Base-by-base conservation (phyloP, 2,888 invertebrate species). In the Tricholauxania praeusta region DNA sequence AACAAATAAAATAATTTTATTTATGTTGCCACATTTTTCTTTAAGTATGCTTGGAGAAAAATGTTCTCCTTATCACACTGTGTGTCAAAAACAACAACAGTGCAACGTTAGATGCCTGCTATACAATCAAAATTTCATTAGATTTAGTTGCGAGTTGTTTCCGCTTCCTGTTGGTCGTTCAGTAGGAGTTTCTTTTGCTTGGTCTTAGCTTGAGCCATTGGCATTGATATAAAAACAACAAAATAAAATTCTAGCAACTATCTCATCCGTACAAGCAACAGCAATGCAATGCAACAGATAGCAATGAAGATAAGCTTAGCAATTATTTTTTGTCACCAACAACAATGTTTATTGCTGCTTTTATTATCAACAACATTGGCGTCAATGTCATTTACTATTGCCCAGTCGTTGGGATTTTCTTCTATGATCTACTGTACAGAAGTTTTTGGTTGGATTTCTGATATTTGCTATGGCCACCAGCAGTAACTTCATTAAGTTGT, bases 301-400 rank as follows among this genome's bases (percentile, higher is more conserved):
- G 22, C 55, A 22, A 22, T 28, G 12, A 14, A 22, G 57, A 57
- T 57, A 57, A 57, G 28, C 28, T 19, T 57, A 28, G 57, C 57
- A 57, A 57, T 57, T 57, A 57, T 57, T 22, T 57, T 57, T 17
- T n/a, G 57, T 57, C 5, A 57, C 28, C 57, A 57, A 57, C 28
- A 57, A 17, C 28, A 57, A 6, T 14, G 15, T 1, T 28, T 28
- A 10, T 28, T 6, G 15, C 57, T 57, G 6, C 12, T 1, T 28
- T 28, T 17, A 14, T 17, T 14, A 12, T 12, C 19, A 19, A 14
- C 22, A 22, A 10, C 39, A 39, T 39, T 39, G 39, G 10, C 39
- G 1, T 39, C 39, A 39, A 57, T 12, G 22, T 57, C 22, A 28
- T 57, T 19, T 22, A 28, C 17, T 19, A 17, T 14, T 28, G 22